A percentile compares a stretch with the other conserved stretches of the same genome.
These are phyloP conservation scores for Pelecanus crispus DNA, from an alignment of 2,113 vertebrate species.

Conservation along the genomic window DNA sequence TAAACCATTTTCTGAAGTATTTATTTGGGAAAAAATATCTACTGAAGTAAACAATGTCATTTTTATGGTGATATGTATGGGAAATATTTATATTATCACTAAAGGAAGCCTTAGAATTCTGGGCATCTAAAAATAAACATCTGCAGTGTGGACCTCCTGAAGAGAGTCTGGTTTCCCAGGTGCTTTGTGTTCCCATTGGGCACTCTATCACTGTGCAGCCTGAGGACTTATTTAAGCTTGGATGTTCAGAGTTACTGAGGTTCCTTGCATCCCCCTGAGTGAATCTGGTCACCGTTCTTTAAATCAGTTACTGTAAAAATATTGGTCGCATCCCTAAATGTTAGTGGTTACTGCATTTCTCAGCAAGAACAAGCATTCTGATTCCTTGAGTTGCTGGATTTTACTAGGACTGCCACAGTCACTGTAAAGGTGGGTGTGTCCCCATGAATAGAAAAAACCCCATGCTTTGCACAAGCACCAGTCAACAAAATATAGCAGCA, in stretches of 20 bases:
- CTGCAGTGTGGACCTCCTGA: background rate
- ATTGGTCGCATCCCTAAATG: background rate
- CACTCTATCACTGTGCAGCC: background rate
- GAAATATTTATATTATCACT: background rate
- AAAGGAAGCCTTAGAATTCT: background rate
- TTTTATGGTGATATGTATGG: background rate
- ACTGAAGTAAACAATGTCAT: background rate
- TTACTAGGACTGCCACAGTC: background rate
- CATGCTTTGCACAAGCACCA: background rate
- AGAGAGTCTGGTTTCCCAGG: background rate
- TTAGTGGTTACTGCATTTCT: background rate
- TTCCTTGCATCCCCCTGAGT: background rate
- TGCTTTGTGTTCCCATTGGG: background rate
- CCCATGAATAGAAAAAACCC: background rate
- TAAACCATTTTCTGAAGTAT: background rate
- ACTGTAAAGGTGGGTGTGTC: rapidly evolving
- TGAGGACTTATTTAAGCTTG: background rate
- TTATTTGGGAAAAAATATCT: background rate
- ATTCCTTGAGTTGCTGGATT: background rate
- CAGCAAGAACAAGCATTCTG: background rate
- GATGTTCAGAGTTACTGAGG: background rate
- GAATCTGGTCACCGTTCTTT: background rate
- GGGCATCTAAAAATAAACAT: background rate
- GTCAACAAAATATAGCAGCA: background rate
- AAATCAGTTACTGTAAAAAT: background rate